Evolutionary conservation across 2,113 vertebrate genomes (phyloP), one percentile per base, ranked within the genome.

Genomic region (Arothron firmamentum): DNA sequence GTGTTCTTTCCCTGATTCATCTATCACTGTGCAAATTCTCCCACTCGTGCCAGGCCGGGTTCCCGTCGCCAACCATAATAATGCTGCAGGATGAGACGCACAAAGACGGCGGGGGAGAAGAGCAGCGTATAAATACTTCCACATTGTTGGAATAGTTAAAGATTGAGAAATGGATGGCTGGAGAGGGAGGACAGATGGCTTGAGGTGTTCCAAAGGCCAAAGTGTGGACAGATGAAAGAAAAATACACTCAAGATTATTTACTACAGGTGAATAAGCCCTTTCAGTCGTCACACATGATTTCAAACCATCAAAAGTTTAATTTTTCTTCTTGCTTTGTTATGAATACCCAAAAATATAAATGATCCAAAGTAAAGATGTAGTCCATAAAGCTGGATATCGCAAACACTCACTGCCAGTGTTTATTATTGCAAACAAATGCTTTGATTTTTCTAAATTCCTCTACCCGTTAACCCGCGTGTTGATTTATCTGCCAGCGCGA

Each of bases 51-150:
- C 72, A 75, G 79, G 69, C 74, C 66, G 62, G 57, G 65, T 57
- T 49, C 16, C 56, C n/a, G 52, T 21, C 51, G 87, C 89, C 90
- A 89, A 84, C 18, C 63, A 87, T 64, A 91, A 89, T 84, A 90
- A 59, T 75, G 82, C 83, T 75, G 57, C 67, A 69, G 81, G 75
- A 85, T 49, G 59, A 42, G 31, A 76, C 31, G 55, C 70, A 65
- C 56, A 41, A 56, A 57, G 23, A 52, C 62, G 3, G 56, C 38
- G 69, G 78, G 68, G 77, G 47, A 49, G 47, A 49, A 77, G 65
- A 70, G 14, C 67, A 62, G 68, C 61, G 64, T 75, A 78, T 75
- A 84, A 85, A 85, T 80, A 85, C 81, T 82, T 85, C 79, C 78
- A 81, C 76, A 77, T 88, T 81, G 79, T 80, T 83, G 86, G 80